A percentile compares a stretch with the other conserved stretches of the same genome.
Evolutionary conservation across 2,797 vertebrate genomes (phyloP).

Genomic region (Schizopygopsis malacanthus): DNA sequence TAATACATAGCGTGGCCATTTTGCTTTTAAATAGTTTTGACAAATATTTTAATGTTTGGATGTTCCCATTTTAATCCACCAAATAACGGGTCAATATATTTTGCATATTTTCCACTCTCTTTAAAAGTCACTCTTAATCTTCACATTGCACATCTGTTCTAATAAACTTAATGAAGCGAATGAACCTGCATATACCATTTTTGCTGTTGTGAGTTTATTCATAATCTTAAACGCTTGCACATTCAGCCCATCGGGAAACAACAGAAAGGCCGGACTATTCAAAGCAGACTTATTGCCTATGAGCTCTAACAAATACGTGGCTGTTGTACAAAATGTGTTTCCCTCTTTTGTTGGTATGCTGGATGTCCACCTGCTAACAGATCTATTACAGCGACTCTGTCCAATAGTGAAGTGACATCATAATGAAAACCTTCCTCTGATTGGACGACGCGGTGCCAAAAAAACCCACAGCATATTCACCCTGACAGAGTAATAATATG

Average conservation of each 20-base stretch:
- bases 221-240: slow-evolving; percentile 3
- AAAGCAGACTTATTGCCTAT: slow-evolving; percentile 23
- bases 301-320: background rate
- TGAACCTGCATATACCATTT: background rate
- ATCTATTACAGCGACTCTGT: slow-evolving; percentile 56
- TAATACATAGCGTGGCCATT: background rate
- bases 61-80: background rate
- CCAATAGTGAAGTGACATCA: slow-evolving; percentile 69
- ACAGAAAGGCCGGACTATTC: background rate
- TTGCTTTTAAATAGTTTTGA: background rate
- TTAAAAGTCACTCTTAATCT: background rate
- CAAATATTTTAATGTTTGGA: background rate
- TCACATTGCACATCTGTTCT: slow-evolving; percentile 11
- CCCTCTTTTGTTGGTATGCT: slow-evolving; percentile 30
- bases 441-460: slow-evolving; percentile 73
- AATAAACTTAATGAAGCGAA: background rate
- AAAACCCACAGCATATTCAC: slow-evolving; percentile 72
- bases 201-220: background rate
- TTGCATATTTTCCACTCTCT: background rate
- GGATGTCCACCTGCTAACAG: slow-evolving; percentile 53
- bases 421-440: slow-evolving; percentile 66
- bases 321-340: background rate
- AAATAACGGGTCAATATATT: background rate
- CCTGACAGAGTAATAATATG: slow-evolving; percentile 79
- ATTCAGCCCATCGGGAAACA: slow-evolving; percentile 9